phyloP scores from a whole-genome alignment of 2,113 vertebrate species.

The Enhydra lutris region DNA sequence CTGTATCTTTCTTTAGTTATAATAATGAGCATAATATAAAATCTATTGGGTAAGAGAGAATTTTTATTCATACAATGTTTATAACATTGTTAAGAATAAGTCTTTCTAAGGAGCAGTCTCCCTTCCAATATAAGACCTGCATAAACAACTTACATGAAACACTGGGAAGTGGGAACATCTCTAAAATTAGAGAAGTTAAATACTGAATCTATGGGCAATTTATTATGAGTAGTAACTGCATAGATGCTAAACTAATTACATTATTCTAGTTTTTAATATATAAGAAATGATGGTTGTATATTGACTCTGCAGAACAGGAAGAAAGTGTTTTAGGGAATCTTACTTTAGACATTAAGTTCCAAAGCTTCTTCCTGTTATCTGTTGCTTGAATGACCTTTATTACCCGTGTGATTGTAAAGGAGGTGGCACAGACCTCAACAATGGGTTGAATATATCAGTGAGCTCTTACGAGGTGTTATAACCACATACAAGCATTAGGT shows the following conservation, averaged over 20 bases:
- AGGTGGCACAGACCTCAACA: conserved; percentile 51
- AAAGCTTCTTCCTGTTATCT: conserved; percentile 73
- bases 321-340: conserved; percentile 61
- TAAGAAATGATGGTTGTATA: conserved; percentile 9
- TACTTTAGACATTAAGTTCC: conserved; percentile 70
- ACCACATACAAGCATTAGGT: conserved; percentile 62
- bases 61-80: neutral
- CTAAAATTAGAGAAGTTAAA: neutral
- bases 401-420: conserved; percentile 57
- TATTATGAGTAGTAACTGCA: conserved; percentile 28
- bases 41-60: neutral
- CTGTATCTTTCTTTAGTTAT: neutral
- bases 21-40: neutral
- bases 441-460: conserved; percentile 62
- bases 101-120: neutral
- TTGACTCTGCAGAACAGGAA: neutral
- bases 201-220: conserved; percentile 33
- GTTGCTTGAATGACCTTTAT: conserved; percentile 68
- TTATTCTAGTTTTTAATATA: conserved; percentile 54
- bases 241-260: conserved; percentile 35
- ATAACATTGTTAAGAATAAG: neutral
- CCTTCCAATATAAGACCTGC: neutral
- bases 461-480: conserved; percentile 57
- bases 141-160: neutral
- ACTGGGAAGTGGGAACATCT: neutral